A percentile compares a stretch with the other conserved stretches of the same genome.
These are phyloP conservation scores for Nymphalis polychloros DNA, from an alignment of 2,888 invertebrate species.

Conservation along the genomic window DNA sequence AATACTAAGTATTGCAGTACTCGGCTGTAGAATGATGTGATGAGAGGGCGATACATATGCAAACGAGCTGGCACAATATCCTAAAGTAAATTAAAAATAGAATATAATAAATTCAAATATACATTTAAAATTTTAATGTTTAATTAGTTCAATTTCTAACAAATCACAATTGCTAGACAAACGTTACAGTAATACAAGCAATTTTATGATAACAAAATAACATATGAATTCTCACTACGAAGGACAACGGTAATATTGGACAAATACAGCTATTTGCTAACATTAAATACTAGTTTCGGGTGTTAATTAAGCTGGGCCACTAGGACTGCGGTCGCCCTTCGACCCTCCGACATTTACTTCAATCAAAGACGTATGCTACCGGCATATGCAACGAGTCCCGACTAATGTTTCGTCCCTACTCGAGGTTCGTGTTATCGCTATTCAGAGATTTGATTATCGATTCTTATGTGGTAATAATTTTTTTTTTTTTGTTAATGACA, in stretches of 20 bases:
- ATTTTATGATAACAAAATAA: slow-evolving; percentile 33
- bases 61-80: too few species aligned
- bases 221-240: slow-evolving; percentile 26
- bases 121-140: too few species aligned
- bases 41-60: too few species aligned
- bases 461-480: too few species aligned
- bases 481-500: too few species aligned
- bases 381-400: slow-evolving; percentile 24
- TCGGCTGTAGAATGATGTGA: too few species aligned
- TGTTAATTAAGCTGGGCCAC: slow-evolving; percentile 66
- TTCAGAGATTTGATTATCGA: too few species aligned
- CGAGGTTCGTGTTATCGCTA: too few species aligned
- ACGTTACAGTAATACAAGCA: neutral
- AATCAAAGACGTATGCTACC: slow-evolving; percentile 28
- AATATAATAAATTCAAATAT: too few species aligned
- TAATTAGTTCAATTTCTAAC: slow-evolving; percentile 1
- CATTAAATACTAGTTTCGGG: slow-evolving; percentile 75
- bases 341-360: slow-evolving; percentile 31
- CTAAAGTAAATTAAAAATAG: too few species aligned
- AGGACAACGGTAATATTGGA: slow-evolving; percentile 36
- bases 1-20: too few species aligned
- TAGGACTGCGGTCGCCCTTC: slow-evolving; percentile 16
- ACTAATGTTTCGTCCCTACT: neutral
- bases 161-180: neutral
- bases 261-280: slow-evolving; percentile 72